phyloP scores from a whole-genome alignment of 2,888 invertebrate genomes.

The Xiphydria camelus region DNA sequence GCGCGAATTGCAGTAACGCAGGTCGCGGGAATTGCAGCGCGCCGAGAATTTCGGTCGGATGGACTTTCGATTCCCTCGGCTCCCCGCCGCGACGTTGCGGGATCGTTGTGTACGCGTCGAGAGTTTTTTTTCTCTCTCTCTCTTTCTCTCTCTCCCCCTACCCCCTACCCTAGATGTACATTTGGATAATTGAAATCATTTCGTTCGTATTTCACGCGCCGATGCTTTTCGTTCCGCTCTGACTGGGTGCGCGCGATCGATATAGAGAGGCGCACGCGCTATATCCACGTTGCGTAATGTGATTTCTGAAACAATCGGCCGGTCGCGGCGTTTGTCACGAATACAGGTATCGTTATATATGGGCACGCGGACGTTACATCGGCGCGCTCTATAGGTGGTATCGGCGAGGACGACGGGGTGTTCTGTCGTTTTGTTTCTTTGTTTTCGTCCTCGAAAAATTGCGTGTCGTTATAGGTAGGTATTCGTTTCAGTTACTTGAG shows the following conservation, averaged over 20 bases:
- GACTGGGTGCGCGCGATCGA: conserved; percentile 32
- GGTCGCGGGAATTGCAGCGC: too few species aligned
- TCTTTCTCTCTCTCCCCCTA: conserved; percentile 9
- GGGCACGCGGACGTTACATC: too few species aligned
- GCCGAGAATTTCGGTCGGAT: too few species aligned
- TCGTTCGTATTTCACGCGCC: conserved; percentile 41
- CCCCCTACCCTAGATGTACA: too few species aligned
- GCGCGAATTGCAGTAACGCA: too few species aligned
- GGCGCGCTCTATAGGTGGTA: too few species aligned
- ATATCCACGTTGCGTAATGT: conserved; percentile 27
- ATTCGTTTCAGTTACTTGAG: too few species aligned
- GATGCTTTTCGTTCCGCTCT: conserved; percentile 32
- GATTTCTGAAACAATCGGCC: conserved; percentile 29
- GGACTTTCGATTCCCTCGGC: too few species aligned
- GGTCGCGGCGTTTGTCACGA: conserved; percentile 24
- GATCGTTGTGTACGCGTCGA: conserved; percentile 19
- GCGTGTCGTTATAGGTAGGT: too few species aligned
- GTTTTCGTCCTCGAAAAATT: not conserved
- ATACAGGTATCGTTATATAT: conserved; percentile 29
- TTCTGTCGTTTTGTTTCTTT: too few species aligned
- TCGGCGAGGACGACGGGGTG: too few species aligned
- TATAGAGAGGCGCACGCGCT: conserved; percentile 28
- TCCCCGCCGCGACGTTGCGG: too few species aligned
- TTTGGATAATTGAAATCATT: conserved; percentile 50
- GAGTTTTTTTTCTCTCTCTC: conserved; percentile 1